Percentiles rank a stretch among this genome's conserved stretches.
Evolutionary conservation across 2,888 invertebrate species (phyloP).

Genomic region (Sipunculus nudus): DNA sequence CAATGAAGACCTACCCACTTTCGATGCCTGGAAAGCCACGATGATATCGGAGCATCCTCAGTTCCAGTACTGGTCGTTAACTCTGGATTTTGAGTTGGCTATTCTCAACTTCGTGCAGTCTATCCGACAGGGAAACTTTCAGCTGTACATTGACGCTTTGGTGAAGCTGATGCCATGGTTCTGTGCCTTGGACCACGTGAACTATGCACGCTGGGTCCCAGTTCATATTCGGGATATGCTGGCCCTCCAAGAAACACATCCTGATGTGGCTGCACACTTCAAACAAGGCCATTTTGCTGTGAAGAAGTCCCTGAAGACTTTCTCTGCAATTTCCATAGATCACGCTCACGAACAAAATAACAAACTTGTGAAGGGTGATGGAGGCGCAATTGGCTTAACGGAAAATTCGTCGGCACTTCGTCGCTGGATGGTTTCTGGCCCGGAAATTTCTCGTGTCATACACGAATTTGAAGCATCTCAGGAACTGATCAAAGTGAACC

Average conservation of each 20-base stretch:
- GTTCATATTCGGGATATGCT: conserved; percentile 28
- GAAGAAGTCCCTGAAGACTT: conserved; percentile 2
- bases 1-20: not conserved
- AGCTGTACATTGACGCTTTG: conserved; percentile 10
- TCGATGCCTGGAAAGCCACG: conserved; percentile 8
- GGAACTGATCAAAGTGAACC: not conserved
- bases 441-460: conserved; percentile 23
- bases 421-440: conserved; percentile 31
- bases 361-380: conserved; percentile 23
- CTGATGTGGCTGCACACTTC: too few species aligned
- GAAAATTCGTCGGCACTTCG: conserved; percentile 21
- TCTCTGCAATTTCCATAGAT: conserved; percentile 30
- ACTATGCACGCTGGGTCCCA: conserved; percentile 34
- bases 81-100: conserved; percentile 10
- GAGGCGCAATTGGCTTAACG: conserved; percentile 28
- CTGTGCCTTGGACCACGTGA: conserved; percentile 25
- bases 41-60: conserved; percentile 1
- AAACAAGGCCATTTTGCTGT: not conserved
- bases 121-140: conserved; percentile 8
- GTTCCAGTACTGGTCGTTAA: conserved; percentile 22
- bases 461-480: conserved; percentile 24
- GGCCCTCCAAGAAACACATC: not conserved
- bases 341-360: conserved; percentile 36
- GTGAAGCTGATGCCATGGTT: conserved; percentile 14
- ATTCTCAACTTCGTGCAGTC: conserved; percentile 12